These are phyloP conservation scores for Phainopepla nitens DNA, from an alignment of 2,113 vertebrate species.

Conservation along the genomic window DNA sequence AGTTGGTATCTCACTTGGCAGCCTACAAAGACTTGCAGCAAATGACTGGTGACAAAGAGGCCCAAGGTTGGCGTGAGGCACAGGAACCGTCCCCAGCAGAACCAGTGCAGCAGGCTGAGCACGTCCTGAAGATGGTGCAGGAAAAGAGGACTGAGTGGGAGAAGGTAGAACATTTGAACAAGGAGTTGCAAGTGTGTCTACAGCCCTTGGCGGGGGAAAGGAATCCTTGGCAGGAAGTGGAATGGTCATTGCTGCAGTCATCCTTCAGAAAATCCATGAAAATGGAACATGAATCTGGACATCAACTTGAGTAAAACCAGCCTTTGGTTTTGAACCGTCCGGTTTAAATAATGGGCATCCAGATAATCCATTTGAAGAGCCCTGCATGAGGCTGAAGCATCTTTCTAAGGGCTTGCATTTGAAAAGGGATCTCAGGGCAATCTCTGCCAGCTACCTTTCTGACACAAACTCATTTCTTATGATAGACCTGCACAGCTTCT, in stretches of 20 bases:
- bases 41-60: not conserved
- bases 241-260: not conserved
- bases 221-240: not conserved
- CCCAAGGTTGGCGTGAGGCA: fast-evolving
- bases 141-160: not conserved
- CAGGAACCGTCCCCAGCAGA: too few species aligned
- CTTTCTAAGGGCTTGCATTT: not conserved
- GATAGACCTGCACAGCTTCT: slow-evolving; percentile 87
- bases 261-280: not conserved
- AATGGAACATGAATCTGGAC: not conserved
- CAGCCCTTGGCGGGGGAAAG: too few species aligned
- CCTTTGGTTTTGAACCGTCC: too few species aligned
- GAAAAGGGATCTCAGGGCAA: not conserved
- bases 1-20: not conserved
- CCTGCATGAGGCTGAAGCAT: not conserved
- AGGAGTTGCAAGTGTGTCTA: not conserved
- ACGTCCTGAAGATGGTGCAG: fast-evolving
- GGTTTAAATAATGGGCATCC: too few species aligned
- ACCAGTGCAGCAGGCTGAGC: not conserved
- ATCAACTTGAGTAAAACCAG: not conserved
- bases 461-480: not conserved
- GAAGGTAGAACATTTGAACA: not conserved
- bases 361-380: too few species aligned
- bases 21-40: not conserved
- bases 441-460: not conserved